Base-by-base conservation (phyloP, 2,797 vertebrate species). In the Pseudotriccus pelzelni region DNA sequence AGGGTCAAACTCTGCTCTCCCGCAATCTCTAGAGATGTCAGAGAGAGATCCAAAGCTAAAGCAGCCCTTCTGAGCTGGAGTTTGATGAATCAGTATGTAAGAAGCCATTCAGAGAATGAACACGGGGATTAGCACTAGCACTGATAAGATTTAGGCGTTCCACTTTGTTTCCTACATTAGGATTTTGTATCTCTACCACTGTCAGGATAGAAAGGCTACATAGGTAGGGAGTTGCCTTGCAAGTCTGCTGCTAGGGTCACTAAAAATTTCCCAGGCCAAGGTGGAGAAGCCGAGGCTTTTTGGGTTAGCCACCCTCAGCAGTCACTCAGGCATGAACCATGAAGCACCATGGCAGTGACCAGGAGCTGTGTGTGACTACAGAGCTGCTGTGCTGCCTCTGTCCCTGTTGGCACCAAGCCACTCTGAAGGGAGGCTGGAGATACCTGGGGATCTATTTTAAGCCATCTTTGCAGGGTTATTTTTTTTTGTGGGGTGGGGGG, bases 271-370 rank as follows among this genome's bases (percentile, higher is more conserved):
- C 52, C 3, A 7, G 18, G 46, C 12, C 2, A 7, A 47, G 16
- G 18, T 37, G 34, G 37, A 87, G 62, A 55, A 76, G 14, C 27
- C 28, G 0, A 56, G 22, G 44, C 10, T 79, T 69, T 58, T 60
- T 43, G 3, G 24, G 36, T 41, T 72, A 39, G 12, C 30, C 0
- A 1, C 0, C 1, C 43, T 44, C 21, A 47, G 53, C 47, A 44
- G 23, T 66, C 55, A 17, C 44, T 37, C 23, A 10, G 36, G 34
- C 0, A 2, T 36, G 20, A 92, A 20, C 23, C 9, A 8, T 5
- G 50, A 76, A 66, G 55, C 32, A 49, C 44, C 39, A 4, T 1
- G 1, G 63, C 32, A 60, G 46, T n/a, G 52, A 56, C 19, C 1
- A 1, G 37, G 37, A 75, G 25, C 60, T 50, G 27, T 56, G 67